phyloP scores from a whole-genome alignment of 2,888 invertebrate genomes.

The Celastrina argiolus region DNA sequence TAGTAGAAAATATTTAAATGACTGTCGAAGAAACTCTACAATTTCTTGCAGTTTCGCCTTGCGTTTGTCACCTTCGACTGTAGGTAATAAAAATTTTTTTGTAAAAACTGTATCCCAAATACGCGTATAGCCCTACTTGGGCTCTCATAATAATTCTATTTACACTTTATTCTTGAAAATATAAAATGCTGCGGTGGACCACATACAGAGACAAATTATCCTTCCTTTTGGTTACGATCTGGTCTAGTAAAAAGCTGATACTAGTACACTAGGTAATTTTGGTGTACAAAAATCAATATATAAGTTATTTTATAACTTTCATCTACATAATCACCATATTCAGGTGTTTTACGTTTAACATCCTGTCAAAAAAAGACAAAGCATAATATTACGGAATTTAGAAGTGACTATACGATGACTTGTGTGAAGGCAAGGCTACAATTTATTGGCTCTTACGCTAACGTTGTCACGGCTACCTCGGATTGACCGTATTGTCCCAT shows the following conservation, averaged over 20 bases:
- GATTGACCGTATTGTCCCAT: slow-evolving; percentile 54
- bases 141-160: too few relatives aligned
- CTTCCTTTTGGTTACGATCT: too few relatives aligned
- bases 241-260: too few relatives aligned
- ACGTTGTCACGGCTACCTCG: slow-evolving; percentile 55
- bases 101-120: background rate
- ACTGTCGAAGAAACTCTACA: background rate
- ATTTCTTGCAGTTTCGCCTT: background rate
- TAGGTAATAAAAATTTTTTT: too few relatives aligned
- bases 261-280: too few relatives aligned
- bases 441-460: slow-evolving; percentile 26
- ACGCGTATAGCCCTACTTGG: too few relatives aligned
- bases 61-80: background rate
- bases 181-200: too few relatives aligned
- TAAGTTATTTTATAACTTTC: too few relatives aligned
- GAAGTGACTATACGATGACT: background rate
- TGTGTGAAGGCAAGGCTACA: slow-evolving; percentile 27
- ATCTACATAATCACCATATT: background rate
- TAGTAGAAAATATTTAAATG: too few relatives aligned
- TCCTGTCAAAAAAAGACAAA: background rate
- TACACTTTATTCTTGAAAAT: too few relatives aligned
- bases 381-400: background rate
- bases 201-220: too few relatives aligned
- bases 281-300: too few relatives aligned
- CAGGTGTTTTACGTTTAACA: background rate